Conservation (phyloP, 2,888 invertebrate species). For the Synergus itoensis region DNA sequence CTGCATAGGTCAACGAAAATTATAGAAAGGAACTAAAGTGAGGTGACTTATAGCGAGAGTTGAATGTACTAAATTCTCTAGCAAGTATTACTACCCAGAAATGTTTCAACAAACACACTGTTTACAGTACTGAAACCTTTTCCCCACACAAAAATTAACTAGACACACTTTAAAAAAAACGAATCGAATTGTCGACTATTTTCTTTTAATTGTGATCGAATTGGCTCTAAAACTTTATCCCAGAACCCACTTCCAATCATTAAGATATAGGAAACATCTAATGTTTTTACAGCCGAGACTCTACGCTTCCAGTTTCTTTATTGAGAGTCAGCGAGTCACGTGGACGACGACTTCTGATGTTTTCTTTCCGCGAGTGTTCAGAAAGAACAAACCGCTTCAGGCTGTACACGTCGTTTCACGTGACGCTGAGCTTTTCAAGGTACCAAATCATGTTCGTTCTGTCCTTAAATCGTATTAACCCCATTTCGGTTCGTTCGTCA, state of each 20-base stretch:
- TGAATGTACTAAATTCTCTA: too few species aligned
- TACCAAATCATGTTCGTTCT: constrained; percentile 47
- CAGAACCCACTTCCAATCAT: constrained; percentile 6
- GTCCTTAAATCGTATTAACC: constrained; percentile 53
- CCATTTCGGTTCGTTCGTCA: constrained; percentile 41
- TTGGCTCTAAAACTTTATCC: constrained; percentile 7
- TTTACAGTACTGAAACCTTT: neutral
- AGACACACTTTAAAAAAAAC: constrained; percentile 1
- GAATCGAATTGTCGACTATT: constrained; percentile 33
- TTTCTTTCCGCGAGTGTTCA: constrained; percentile 45
- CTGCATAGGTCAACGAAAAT: too few species aligned
- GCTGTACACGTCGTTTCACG: constrained; percentile 43
- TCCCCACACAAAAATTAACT: neutral
- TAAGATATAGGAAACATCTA: constrained; percentile 18
- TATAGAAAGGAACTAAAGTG: too few species aligned
- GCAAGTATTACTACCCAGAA: too few species aligned
- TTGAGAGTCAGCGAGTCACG: constrained; percentile 48
- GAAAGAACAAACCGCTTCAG: constrained; percentile 45
- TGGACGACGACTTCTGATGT: constrained; percentile 42
- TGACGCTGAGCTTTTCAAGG: constrained; percentile 47
- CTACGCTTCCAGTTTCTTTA: constrained; percentile 43
- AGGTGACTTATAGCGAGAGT: too few species aligned
- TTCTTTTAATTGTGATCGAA: constrained; percentile 21
- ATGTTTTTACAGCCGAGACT: constrained; percentile 39
- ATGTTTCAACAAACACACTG: too few species aligned